These are phyloP conservation scores for Actinia tenebrosa DNA, from an alignment of 64 coral and sea anemone genomes.

Conservation along the genomic window DNA sequence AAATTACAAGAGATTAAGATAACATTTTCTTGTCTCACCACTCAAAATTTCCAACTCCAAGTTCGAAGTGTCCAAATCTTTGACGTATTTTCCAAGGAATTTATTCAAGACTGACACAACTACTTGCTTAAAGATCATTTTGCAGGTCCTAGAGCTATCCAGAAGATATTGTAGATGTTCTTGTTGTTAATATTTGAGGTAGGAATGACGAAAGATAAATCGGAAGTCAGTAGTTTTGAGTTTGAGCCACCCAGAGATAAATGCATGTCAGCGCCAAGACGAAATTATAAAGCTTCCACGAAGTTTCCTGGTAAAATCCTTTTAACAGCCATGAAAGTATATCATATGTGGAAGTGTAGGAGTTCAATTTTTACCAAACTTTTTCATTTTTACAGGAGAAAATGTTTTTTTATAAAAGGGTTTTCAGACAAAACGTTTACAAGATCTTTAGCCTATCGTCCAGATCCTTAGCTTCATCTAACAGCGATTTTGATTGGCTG, in stretches of 20 bases:
- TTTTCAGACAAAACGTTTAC: background rate
- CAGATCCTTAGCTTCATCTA: background rate
- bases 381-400: background rate
- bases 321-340: background rate
- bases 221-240: background rate
- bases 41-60: conserved; percentile 70
- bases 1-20: background rate
- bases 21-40: conserved; percentile 40
- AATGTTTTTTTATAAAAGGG: background rate
- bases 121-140: conserved; percentile 63
- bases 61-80: conserved; percentile 75
- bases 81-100: conserved; percentile 92
- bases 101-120: conserved; percentile 72
- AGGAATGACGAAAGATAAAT: background rate
- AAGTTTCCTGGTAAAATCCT: background rate
- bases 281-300: background rate
- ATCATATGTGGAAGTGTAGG: background rate
- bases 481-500: background rate
- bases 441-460: background rate
- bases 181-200: background rate
- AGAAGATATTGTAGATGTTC: background rate
- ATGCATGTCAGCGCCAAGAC: background rate
- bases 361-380: background rate
- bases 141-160: background rate
- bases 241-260: background rate